Conservation (phyloP, 2,113 vertebrate species). For the Syngnathus typhle region DNA sequence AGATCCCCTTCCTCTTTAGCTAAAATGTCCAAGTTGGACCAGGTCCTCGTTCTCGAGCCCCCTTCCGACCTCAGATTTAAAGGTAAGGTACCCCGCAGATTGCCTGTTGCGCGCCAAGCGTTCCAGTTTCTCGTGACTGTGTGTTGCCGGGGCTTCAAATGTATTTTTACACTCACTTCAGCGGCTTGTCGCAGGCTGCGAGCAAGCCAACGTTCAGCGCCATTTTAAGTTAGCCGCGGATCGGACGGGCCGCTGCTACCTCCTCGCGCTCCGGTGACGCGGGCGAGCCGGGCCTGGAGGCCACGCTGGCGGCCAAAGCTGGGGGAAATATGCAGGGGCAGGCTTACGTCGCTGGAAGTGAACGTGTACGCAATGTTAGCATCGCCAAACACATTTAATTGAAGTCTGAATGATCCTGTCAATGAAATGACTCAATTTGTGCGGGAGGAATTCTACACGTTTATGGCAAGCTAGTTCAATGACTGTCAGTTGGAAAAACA, state of each 20-base stretch:
- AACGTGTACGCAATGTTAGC: neutral
- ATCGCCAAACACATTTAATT: neutral
- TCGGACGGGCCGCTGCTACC: conserved; percentile 54
- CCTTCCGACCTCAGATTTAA: conserved; percentile 89
- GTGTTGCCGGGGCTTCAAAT: conserved; percentile 2
- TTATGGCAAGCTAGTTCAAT: neutral
- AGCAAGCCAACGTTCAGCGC: conserved; percentile 58
- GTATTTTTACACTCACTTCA: conserved; percentile 44
- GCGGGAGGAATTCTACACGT: neutral
- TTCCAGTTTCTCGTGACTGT: neutral
- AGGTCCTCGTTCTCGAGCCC: conserved; percentile 87
- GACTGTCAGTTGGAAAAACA: conserved; percentile 13
- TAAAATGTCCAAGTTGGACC: conserved; percentile 90
- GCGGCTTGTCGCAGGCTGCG: conserved; percentile 38
- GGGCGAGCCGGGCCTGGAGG: conserved; percentile 25
- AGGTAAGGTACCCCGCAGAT: conserved; percentile 70
- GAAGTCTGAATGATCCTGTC: neutral
- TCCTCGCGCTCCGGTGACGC: conserved; percentile 55
- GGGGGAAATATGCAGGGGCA: neutral
- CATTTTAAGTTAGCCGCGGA: conserved; percentile 67
- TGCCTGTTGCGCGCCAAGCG: neutral
- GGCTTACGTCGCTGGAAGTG: neutral
- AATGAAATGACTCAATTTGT: neutral
- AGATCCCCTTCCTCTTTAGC: conserved; percentile 57
- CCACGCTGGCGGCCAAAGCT: neutral